A percentile compares a stretch with the other conserved stretches of the same genome.
Conservation (phyloP, 2,113 vertebrate species). For the Sminthopsis crassicaudata region DNA sequence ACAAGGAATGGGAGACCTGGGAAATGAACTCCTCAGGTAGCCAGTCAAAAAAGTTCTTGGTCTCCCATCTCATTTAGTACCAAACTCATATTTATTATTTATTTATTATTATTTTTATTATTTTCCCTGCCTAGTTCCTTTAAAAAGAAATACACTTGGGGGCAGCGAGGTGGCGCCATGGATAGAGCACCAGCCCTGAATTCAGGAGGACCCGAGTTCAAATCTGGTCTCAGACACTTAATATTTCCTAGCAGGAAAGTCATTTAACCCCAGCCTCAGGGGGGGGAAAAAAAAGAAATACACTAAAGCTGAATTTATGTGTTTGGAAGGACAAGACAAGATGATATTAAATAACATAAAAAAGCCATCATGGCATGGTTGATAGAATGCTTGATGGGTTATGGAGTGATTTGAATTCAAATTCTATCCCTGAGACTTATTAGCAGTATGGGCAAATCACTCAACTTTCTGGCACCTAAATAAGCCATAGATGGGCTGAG, state of each 20-base stretch:
- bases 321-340: neutral
- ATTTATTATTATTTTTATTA: too few species aligned
- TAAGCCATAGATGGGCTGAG: neutral
- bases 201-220: too few species aligned
- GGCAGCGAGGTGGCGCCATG: too few species aligned
- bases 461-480: neutral
- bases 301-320: neutral
- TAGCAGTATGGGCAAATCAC: neutral
- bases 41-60: neutral
- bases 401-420: neutral
- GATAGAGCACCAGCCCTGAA: too few species aligned
- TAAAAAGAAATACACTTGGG: neutral
- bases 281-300: too few species aligned
- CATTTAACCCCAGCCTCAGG: too few species aligned
- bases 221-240: too few species aligned
- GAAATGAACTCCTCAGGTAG: neutral
- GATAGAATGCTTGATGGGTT: neutral
- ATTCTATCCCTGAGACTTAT: neutral
- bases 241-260: too few species aligned
- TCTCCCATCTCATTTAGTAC: neutral
- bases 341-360: neutral
- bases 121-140: neutral
- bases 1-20: neutral
- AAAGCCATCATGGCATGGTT: neutral
- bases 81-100: neutral